Evolutionary conservation across 2,113 vertebrate species (phyloP), one percentile per base, ranked within the genome.

Genomic region (Bostrychus sinensis): DNA sequence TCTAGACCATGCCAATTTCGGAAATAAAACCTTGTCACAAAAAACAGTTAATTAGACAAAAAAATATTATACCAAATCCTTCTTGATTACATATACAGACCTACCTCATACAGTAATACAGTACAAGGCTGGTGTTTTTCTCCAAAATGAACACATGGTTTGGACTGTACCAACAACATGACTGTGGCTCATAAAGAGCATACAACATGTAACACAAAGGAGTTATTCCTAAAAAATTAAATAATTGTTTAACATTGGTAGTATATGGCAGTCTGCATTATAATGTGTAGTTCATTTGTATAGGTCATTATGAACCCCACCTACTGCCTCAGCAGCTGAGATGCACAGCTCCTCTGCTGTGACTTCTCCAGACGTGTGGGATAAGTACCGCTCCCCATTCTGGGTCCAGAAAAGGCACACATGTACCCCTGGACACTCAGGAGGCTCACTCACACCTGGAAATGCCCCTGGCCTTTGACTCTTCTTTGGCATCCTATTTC

Each of bases 61-160:
- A 28, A 28, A 3, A 32, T 12, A 11, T 7, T 19, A 11, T 6
- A 17, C 5, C 16, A 19, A 16, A 8, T 12, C 30, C 5, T 3
- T 28, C 46, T 51, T 28, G 12, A 10, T 5, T 0, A 16, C 7
- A 68, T 50, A 66, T 2, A 58, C 7, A 17, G 1, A 85, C 80
- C 63, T 0, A 95, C 96, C 96, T 95, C 93, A 98, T 94, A 13
- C 94, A 91, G 62, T 93, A 98, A 23, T 94, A 83, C 7, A 98
- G 72, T 0, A 60, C 71, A 3, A 92, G 64, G 50, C 58, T 56
- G 7, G 77, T 64, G 30, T 90, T 89, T 4, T 83, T 81, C 6
- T 88, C 61, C 10, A 90, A 55, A 3, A 46, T 78, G 57, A 98
- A 93, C 1, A 85, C 9, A 53, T 97, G 93, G 82, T 94, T 97